A percentile compares a stretch with the other conserved stretches of the same genome.
phyloP scores from a whole-genome alignment of 1,140 invertebrate genomes.

The Vanessa tameamea region DNA sequence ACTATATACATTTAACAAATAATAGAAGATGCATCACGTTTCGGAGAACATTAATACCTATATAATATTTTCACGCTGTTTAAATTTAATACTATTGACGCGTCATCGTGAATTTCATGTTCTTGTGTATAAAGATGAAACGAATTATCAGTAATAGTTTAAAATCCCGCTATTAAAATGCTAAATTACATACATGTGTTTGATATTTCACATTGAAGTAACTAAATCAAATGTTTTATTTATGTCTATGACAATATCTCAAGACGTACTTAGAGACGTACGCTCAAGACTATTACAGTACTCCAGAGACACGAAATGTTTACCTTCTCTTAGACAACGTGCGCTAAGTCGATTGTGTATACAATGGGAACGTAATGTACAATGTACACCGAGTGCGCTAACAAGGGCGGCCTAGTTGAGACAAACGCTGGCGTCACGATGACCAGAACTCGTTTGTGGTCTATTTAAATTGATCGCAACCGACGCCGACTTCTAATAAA shows the following conservation, averaged over 20 bases:
- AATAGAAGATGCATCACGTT: no score
- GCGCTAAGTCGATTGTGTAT: conserved; percentile 21
- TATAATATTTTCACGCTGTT: no score
- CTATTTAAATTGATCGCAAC: conserved; percentile 63
- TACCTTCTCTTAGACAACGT: conserved; percentile 22
- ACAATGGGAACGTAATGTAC: conserved; percentile 18
- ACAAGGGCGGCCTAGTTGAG: conserved; percentile 72
- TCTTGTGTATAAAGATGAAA: no score
- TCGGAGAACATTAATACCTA: no score
- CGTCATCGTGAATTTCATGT: no score
- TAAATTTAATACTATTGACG: no score
- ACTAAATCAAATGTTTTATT: not conserved
- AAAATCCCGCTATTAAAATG: no score
- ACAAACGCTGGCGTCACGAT: conserved; percentile 56
- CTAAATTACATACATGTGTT: no score
- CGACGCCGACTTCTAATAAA: conserved; percentile 30
- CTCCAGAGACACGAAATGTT: conserved; percentile 16
- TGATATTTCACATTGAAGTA: not conserved
- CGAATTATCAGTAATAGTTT: no score
- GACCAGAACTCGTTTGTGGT: conserved; percentile 54
- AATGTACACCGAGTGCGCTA: conserved; percentile 53
- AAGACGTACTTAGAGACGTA: not conserved
- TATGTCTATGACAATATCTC: not conserved
- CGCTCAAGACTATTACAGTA: not conserved
- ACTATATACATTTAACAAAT: no score